These are phyloP conservation scores for Macropus fuliginosus DNA, from an alignment of 2,797 vertebrate genomes.

Conservation along the genomic window DNA sequence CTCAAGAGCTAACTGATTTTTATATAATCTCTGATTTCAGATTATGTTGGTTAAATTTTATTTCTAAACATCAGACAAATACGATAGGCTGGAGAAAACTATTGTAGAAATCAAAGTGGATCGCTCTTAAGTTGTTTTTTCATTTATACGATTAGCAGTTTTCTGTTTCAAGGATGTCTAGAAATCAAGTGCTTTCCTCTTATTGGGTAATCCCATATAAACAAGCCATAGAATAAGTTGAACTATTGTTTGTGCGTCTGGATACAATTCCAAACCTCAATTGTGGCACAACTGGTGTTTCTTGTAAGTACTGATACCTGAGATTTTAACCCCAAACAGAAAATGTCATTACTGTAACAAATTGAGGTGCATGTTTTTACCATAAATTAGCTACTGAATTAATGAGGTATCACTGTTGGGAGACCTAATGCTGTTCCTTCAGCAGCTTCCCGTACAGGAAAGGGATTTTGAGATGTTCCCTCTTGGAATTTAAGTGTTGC, in stretches of 20 bases:
- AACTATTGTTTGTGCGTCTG: background rate
- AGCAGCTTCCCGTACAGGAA: background rate
- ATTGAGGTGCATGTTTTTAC: constrained; percentile 28
- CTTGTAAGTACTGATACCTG: background rate
- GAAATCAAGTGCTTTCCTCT: background rate
- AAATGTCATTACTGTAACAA: background rate
- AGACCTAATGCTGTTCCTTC: background rate
- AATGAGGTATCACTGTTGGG: background rate
- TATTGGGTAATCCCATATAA: background rate
- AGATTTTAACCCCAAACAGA: constrained; percentile 30
- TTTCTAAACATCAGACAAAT: background rate
- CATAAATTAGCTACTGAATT: constrained; percentile 29
- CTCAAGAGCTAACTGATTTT: background rate
- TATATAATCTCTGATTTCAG: background rate
- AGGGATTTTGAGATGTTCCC: background rate
- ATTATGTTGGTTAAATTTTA: background rate
- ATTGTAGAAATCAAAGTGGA: background rate
- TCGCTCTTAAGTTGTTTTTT: background rate
- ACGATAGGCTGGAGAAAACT: background rate
- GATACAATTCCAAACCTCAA: background rate
- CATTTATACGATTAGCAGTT: background rate
- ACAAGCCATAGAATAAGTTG: background rate
- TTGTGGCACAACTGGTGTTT: background rate
- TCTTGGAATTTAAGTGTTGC: background rate
- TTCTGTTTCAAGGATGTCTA: background rate